A percentile compares a stretch with the other conserved stretches of the same genome.
These are phyloP conservation scores for Promerops cafer DNA, from an alignment of 2,113 vertebrate genomes.

Conservation along the genomic window DNA sequence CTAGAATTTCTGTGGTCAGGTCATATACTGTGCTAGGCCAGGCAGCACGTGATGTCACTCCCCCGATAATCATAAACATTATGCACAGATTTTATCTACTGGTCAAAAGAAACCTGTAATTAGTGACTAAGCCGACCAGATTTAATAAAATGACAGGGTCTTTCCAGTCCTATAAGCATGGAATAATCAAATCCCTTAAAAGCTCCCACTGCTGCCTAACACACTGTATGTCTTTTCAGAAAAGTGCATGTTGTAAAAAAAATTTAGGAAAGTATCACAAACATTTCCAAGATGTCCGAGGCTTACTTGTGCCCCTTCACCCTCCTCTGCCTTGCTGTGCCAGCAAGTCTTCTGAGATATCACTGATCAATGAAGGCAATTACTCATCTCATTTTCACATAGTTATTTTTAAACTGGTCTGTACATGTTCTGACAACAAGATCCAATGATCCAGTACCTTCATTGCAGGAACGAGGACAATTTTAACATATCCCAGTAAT, in stretches of 20 bases:
- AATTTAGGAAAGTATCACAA: background rate
- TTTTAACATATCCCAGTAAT: background rate
- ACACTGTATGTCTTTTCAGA: background rate
- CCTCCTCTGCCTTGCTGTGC: background rate
- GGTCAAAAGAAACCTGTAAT: slow-evolving; percentile 14
- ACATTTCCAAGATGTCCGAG: background rate
- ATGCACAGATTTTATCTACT: background rate
- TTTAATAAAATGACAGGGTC: background rate
- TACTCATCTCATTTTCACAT: background rate
- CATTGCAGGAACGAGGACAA: background rate
- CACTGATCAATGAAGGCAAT: background rate
- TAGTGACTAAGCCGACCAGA: slow-evolving; percentile 9
- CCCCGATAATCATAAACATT: slow-evolving; percentile 5
- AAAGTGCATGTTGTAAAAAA: background rate
- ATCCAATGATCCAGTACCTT: background rate
- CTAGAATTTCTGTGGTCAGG: slow-evolving; percentile 29
- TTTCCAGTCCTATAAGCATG: background rate
- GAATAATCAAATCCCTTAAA: background rate
- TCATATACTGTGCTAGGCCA: background rate
- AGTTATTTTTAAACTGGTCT: background rate
- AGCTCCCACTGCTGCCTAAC: background rate
- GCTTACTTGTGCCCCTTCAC: background rate
- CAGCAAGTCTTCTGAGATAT: background rate
- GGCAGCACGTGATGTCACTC: background rate
- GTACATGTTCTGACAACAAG: background rate